A percentile compares a stretch with the other conserved stretches of the same genome.
These are phyloP conservation scores for Andricus grossulariae DNA, from an alignment of 1,140 invertebrate species.

Conservation along the genomic window DNA sequence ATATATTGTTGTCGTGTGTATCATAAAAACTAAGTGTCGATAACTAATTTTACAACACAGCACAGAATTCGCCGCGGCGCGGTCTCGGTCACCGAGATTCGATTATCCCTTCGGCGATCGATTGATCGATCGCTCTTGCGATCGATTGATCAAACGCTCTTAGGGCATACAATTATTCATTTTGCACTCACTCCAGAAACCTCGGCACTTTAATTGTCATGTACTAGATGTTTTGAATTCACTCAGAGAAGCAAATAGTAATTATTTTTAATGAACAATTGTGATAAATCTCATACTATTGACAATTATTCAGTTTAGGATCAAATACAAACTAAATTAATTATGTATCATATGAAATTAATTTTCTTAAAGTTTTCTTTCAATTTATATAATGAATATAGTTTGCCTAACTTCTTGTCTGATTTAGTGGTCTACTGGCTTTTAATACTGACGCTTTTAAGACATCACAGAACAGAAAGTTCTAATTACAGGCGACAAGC, in stretches of 20 bases:
- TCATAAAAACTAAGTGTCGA: conserved; percentile 68
- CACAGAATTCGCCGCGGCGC: conserved; percentile 72
- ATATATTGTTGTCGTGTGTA: conserved; percentile 65
- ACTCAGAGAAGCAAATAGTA: conserved; percentile 42
- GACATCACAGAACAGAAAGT: not conserved
- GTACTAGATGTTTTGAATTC: conserved; percentile 54
- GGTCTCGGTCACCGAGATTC: conserved; percentile 49
- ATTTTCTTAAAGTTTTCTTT: too few relatives aligned
- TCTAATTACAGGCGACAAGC: not conserved
- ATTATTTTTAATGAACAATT: too few relatives aligned
- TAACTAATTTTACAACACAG: conserved; percentile 76
- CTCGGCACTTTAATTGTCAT: conserved; percentile 51
- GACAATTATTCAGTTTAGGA: too few relatives aligned
- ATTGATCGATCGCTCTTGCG: not conserved
- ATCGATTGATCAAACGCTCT: conserved; percentile 10
- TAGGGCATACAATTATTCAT: not conserved
- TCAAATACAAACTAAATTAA: too few relatives aligned
- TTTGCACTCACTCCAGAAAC: conserved; percentile 56
- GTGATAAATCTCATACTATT: too few relatives aligned
- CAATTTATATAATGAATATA: too few relatives aligned
- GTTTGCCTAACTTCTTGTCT: too few relatives aligned
- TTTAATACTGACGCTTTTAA: not conserved
- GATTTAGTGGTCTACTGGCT: not conserved
- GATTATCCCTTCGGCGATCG: conserved; percentile 28
- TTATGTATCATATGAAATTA: too few relatives aligned